phyloP scores from a whole-genome alignment of 1,140 invertebrate genomes.

The Melanaphis sacchari region DNA sequence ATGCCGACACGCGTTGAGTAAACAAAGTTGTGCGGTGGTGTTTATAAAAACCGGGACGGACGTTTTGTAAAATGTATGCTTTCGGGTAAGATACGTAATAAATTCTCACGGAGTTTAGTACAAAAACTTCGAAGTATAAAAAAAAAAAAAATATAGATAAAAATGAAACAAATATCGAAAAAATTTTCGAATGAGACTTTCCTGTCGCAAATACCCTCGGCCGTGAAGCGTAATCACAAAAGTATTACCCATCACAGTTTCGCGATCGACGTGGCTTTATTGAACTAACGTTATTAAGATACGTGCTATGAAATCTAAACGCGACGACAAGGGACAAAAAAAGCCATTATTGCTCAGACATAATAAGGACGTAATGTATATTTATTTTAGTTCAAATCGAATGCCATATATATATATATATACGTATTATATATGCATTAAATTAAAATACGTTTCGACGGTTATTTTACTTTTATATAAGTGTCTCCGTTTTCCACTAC shows the following conservation, averaged over 20 bases:
- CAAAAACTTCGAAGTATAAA: not conserved
- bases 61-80: not conserved
- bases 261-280: constrained; percentile 36
- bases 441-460: not conserved
- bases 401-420: not conserved
- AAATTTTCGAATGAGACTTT: not conserved
- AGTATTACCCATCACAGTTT: constrained; percentile 5
- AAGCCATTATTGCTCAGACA: constrained; percentile 1
- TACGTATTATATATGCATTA: not conserved
- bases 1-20: not conserved
- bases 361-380: constrained; percentile 1
- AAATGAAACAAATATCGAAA: constrained; percentile 32
- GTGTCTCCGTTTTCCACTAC: not conserved
- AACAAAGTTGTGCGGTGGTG: not conserved
- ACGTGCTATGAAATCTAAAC: constrained; percentile 40
- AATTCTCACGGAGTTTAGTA: not conserved
- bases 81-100: not conserved
- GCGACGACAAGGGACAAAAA: not conserved
- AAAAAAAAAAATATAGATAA: not conserved
- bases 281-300: constrained; percentile 40
- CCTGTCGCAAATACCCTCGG: not conserved
- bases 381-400: not conserved
- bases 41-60: not conserved
- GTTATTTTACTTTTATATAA: not conserved
- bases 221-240: constrained; percentile 1